phyloP scores from a whole-genome alignment of 2,113 vertebrate species.

The Ascaphus truei region DNA sequence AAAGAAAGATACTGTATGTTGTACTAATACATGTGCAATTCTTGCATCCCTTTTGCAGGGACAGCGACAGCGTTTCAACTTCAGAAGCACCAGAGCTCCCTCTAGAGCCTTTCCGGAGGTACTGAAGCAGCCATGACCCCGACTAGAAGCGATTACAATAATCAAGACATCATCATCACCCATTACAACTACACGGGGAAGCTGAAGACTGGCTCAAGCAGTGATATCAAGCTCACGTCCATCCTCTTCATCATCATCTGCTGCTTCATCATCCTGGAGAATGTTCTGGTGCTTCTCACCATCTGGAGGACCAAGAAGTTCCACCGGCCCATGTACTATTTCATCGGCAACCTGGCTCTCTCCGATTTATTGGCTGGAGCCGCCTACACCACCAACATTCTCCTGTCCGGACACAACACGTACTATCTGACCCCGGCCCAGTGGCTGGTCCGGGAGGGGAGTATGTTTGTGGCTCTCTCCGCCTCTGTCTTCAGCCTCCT shows the following conservation, averaged over 20 bases:
- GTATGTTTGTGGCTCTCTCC: slow-evolving; percentile 92
- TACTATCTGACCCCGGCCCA: slow-evolving; percentile 82
- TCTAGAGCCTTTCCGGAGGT: slow-evolving; percentile 45
- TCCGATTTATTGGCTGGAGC: slow-evolving; percentile 92
- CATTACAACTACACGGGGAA: slow-evolving; percentile 98
- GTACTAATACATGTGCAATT: too few relatives aligned
- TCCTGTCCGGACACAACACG: slow-evolving; percentile 90
- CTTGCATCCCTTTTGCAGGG: too few relatives aligned
- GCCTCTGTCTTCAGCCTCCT: slow-evolving; percentile 95
- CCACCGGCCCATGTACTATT: slow-evolving; percentile 98
- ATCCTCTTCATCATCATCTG: slow-evolving; percentile 95
- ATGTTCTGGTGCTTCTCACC: slow-evolving; percentile 89
- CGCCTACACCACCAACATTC: slow-evolving; percentile 88
- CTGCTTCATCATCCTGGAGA: slow-evolving; percentile 94
- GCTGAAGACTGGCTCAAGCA: slow-evolving; percentile 60
- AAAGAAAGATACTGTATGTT: too few relatives aligned
- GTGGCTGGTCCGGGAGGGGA: slow-evolving; percentile 94
- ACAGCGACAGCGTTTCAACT: too few relatives aligned
- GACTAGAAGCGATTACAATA: slow-evolving; percentile 59
- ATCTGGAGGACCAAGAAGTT: slow-evolving; percentile 99
- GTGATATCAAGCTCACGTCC: slow-evolving; percentile 77
- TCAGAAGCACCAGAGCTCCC: slow-evolving; percentile 35
- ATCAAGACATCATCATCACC: slow-evolving; percentile 76
- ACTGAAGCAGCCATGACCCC: slow-evolving; percentile 53
- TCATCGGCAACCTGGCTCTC: slow-evolving; percentile 95